Base-by-base conservation (phyloP, 2,888 invertebrate species). In the Cylloceria caligata region DNA sequence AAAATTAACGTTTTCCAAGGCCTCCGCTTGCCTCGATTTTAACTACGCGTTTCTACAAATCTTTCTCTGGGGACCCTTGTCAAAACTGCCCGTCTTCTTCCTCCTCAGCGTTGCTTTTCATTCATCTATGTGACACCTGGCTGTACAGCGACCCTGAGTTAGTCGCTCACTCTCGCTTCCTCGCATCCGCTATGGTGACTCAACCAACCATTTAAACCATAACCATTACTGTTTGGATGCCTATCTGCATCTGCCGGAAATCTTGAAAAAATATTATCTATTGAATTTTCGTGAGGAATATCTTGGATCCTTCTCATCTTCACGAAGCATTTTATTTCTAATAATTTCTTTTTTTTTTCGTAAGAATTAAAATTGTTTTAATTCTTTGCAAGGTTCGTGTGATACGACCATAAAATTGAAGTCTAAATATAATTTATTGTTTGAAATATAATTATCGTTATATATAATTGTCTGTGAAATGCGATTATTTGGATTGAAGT, bases 91-190 rank as follows among this genome's bases (percentile, higher is more conserved):
- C 21, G 21, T 62, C 47, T 13, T 24, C 16, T 42, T n/a, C 27
- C 16, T 55, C 39, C 55, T 45, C 27, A 16, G n/a, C 39, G 2
- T 24, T 24, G 16, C 69, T 27, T 16, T 4, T 4, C 57, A 34
- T 69, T 69, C 42, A 27, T 57, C 39, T 19, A 21, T 36, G 68
- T 52, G 13, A 55, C 39, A 69, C 39, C 69, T 55, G 69, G 55
- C n/a, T 55, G 16, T 57, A 5, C 16, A 7, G 6, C 55, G 52
- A 57, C 55, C 39, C 42, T 27, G 39, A 55, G 30, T 16, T 21
- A n/a, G 34, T 34, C n/a, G 24, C 3, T 5, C 4, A 39, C 2
- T 39, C 68, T 49, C 34, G 9, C 67, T 34, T 21, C 52, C 49
- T 68, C 68, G 2, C 16, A 24, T 19, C 19, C 19, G n/a, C 60